Conservation (phyloP, 1,140 invertebrate genomes). For the Drosophila aff. region DNA sequence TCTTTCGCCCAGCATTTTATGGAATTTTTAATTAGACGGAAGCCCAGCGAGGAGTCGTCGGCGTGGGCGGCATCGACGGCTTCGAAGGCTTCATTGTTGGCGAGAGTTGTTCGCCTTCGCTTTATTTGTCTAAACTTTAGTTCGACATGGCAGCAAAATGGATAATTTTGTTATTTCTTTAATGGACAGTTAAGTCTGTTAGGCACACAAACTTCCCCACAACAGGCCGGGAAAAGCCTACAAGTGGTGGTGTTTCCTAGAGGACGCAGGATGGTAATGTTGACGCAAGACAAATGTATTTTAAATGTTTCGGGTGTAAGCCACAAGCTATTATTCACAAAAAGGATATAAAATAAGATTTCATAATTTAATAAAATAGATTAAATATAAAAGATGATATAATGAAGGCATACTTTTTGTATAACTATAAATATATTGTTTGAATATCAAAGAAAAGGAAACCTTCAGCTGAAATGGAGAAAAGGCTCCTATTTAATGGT, state of each 20-base stretch:
- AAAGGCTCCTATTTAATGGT: too few species aligned
- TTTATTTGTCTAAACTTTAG: slow-evolving; percentile 29
- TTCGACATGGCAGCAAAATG: slow-evolving; percentile 6
- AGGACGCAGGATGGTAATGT: background rate
- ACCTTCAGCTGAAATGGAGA: too few species aligned
- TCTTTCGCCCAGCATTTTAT: slow-evolving; percentile 49
- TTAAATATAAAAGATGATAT: too few species aligned
- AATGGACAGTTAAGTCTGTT: slow-evolving; percentile 16
- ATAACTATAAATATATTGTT: too few species aligned
- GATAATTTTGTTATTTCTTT: slow-evolving; percentile 24
- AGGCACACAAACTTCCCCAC: background rate
- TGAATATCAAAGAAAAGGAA: too few species aligned
- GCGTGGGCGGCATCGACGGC: slow-evolving; percentile 4
- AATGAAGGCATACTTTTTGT: too few species aligned
- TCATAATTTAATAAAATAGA: too few species aligned
- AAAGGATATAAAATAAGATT: too few species aligned
- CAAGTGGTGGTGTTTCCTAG: background rate
- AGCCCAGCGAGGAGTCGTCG: slow-evolving; percentile 29
- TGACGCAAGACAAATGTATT: background rate
- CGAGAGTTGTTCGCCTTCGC: slow-evolving; percentile 3
- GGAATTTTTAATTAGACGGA: slow-evolving; percentile 74
- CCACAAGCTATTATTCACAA: too few species aligned
- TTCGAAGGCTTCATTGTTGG: slow-evolving; percentile 16
- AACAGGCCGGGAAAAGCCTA: background rate
- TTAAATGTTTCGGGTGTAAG: background rate